phyloP scores from a whole-genome alignment of 2,113 vertebrate genomes.

The Saimiri boliviensis region DNA sequence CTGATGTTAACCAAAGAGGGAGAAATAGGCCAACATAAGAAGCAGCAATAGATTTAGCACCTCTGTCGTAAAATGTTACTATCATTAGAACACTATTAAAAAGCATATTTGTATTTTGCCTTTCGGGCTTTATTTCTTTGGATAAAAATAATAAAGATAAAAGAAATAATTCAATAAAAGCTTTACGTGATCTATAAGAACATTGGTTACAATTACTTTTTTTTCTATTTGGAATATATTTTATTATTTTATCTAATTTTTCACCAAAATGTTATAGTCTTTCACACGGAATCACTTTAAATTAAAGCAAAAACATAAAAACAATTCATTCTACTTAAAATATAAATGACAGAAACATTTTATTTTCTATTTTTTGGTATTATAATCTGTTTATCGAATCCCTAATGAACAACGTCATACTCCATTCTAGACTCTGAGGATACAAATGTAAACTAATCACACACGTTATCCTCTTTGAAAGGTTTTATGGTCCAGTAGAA shows the following conservation, averaged over 20 bases:
- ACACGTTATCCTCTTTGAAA: not conserved
- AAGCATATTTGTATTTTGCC: not conserved
- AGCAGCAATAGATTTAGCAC: not conserved
- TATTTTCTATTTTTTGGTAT: not conserved
- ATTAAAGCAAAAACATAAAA: not conserved
- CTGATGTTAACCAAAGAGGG: not conserved
- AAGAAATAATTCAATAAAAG: not conserved
- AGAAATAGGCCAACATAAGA: not conserved
- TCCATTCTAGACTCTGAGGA: not conserved
- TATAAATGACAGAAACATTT: not conserved
- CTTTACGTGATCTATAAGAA: not conserved
- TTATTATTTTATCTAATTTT: not conserved
- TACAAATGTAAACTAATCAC: not conserved
- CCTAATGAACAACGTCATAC: not conserved
- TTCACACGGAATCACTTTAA: not conserved
- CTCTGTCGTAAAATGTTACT: not conserved
- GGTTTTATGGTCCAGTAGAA: not conserved
- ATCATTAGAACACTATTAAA: constrained; percentile 2
- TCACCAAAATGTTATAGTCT: not conserved
- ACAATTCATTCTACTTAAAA: not conserved
- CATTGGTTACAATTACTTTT: not conserved
- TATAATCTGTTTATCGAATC: not conserved
- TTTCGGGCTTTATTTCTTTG: not conserved
- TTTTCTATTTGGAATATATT: not conserved
- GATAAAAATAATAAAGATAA: not conserved